These are phyloP conservation scores for Phragmatobia fuliginosa DNA, from an alignment of 2,888 invertebrate species.

Conservation along the genomic window DNA sequence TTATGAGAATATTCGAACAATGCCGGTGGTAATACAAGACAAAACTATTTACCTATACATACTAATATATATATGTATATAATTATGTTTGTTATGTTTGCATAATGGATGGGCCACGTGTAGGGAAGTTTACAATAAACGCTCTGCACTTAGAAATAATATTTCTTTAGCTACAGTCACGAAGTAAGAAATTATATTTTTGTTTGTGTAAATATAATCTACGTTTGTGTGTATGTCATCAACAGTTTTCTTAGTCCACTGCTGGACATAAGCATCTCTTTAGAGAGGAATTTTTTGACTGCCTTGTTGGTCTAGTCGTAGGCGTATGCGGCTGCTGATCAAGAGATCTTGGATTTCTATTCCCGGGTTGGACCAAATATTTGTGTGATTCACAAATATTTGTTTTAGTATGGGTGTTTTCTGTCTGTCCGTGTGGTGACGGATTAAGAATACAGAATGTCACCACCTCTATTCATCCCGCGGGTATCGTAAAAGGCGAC, in stretches of 20 bases:
- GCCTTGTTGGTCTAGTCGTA: too few species aligned
- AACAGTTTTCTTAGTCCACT: background rate
- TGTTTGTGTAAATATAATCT: background rate
- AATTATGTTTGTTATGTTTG: constrained; percentile 34
- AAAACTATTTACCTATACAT: background rate
- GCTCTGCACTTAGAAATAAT: constrained; percentile 17
- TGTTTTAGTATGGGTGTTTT: too few species aligned
- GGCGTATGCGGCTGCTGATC: too few species aligned
- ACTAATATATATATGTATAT: background rate
- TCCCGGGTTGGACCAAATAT: too few species aligned
- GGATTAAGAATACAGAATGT: too few species aligned
- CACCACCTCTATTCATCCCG: too few species aligned
- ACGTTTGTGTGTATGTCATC: background rate
- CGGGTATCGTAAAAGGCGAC: too few species aligned
- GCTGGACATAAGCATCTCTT: background rate
- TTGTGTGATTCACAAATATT: too few species aligned
- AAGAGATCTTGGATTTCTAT: too few species aligned
- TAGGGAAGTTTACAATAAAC: constrained; percentile 43
- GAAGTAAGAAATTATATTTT: background rate
- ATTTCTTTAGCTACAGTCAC: background rate
- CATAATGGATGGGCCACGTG: constrained; percentile 38
- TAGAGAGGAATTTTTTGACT: background rate
- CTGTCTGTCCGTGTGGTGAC: too few species aligned
- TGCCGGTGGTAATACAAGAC: constrained; percentile 3
- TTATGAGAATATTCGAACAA: constrained; percentile 14